These are phyloP conservation scores for Ornithorhynchus anatinus DNA, from an alignment of 2,113 vertebrate species.

Conservation along the genomic window DNA sequence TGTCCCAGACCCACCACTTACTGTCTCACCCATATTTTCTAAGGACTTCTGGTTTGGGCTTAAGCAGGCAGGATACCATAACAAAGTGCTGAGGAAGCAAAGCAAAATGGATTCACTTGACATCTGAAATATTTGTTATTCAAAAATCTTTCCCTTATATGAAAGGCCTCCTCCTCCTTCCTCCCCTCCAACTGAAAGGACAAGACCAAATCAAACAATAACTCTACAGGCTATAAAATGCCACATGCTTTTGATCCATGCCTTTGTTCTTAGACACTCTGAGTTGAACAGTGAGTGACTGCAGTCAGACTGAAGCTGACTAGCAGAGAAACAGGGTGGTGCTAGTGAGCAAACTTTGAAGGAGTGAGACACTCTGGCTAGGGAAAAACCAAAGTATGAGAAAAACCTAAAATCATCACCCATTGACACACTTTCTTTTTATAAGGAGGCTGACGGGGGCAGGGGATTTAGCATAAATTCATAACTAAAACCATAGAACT, in stretches of 20 bases:
- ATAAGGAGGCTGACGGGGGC: neutral
- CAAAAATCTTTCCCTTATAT: neutral
- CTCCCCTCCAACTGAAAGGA: neutral
- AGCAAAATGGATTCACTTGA: neutral
- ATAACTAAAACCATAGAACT: neutral
- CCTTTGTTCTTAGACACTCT: neutral
- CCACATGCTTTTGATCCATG: neutral
- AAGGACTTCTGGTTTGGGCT: neutral
- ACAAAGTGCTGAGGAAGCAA: neutral
- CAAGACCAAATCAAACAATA: neutral
- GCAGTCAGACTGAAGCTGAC: constrained; percentile 7
- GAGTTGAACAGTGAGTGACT: constrained; percentile 27
- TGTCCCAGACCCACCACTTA: neutral
- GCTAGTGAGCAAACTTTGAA: constrained; percentile 6
- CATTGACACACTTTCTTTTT: neutral
- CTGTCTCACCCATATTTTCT: no score
- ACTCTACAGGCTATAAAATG: neutral
- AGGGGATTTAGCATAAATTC: neutral
- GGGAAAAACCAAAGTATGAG: constrained; percentile 19
- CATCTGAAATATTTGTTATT: neutral
- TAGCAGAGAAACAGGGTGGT: constrained; percentile 19
- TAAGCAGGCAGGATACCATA: neutral
- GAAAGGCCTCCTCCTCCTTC: neutral
- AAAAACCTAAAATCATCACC: constrained; percentile 6
- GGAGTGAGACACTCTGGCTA: constrained; percentile 31